Evolutionary conservation across 2,113 vertebrate genomes (phyloP), one percentile per base, ranked within the genome.

Genomic region (Actenoides hombroni): DNA sequence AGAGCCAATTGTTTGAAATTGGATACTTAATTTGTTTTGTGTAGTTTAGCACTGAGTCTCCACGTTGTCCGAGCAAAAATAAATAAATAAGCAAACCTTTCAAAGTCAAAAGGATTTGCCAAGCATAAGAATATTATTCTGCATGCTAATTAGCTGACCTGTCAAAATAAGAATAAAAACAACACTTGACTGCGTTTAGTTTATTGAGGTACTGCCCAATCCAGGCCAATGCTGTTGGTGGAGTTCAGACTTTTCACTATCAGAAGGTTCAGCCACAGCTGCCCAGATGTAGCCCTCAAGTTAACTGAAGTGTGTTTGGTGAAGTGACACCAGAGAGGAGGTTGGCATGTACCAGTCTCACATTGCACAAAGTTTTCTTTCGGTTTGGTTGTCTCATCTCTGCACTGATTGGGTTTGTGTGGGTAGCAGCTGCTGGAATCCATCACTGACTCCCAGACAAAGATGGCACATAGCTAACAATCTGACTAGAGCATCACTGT

Each of bases 1-100:
- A 69, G 74, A 94, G 60, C 76, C 83, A 95, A 96, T 65, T 91
- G 76, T 94, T 95, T 86, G 92, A 94, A 94, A 96, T 26, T 49
- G 83, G 77, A 91, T 90, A 91, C 82, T 95, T 69, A 42, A 82
- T 95, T 88, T 96, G 56, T 65, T 92, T 92, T 91, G 12, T 73
- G 80, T 71, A 42, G 42, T 76, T 82, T 49, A 96, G 73, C 80
- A 42, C 69, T 24, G 31, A 93, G 82, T 94, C 79, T 96, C 87
- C 90, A 39, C 57, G 59, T 96, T 67, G 87, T 86, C 87, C 73
- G 35, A 83, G 53, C 2, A 31, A 26, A 73, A 85, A 42, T 28
- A 68, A 78, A 75, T 64, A 83, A 70, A 39, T 7, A 35, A 61
- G 15, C 16, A 35, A 31, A 25, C 10, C 40, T 86, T 94, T 86